Evolutionary conservation across 2,888 invertebrate genomes (phyloP), one percentile per base, ranked within the genome.

Genomic region (Notodonta dromedarius): DNA sequence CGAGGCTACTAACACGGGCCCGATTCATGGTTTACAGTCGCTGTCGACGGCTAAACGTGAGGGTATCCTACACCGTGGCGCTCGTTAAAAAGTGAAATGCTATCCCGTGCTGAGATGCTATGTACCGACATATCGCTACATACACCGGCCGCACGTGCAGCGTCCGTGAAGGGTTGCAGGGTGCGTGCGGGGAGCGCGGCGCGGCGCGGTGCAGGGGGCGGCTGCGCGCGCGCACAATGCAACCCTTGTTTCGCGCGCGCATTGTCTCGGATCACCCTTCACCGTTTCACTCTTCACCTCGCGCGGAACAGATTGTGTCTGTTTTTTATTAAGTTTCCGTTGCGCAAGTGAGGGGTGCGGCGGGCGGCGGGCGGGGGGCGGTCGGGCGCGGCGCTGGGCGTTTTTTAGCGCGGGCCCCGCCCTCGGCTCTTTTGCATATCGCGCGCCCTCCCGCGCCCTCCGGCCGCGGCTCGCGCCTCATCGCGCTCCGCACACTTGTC

Each of bases 371-470:
- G 67, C 59, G 63, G 66, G 42, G 53, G 61, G 65, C 44, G 62
- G 70, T 54, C 63, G 66, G 62, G 61, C 50, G 65, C 58, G 62
- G 63, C 63, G 70, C 72, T 67, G 77, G 84, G 79, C 78, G 79
- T 79, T 78, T 77, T 79, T 77, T 77, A 75, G 59, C 65, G 67
- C 59, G 60, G 64, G 68, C 80, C 74, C 83, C 73, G 79, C 82
- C 80, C 77, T n/a, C 53, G 53, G 52, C 84, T 85, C 80, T 80
- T 88, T 87, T 87, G 89, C 89, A 88, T 87, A 86, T 63, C 58
- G 61, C 73, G 65, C 56, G 65, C 60, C 69, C 71, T 68, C 73
- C 67, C 63, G 69, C 58, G 60, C 59, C 48, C 56, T 35, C 60
- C 48, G 46, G 32, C 12, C 65, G 56, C 62, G 39, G 56, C 51